phyloP scores from a whole-genome alignment of 2,113 vertebrate species.

The Chauna torquata region DNA sequence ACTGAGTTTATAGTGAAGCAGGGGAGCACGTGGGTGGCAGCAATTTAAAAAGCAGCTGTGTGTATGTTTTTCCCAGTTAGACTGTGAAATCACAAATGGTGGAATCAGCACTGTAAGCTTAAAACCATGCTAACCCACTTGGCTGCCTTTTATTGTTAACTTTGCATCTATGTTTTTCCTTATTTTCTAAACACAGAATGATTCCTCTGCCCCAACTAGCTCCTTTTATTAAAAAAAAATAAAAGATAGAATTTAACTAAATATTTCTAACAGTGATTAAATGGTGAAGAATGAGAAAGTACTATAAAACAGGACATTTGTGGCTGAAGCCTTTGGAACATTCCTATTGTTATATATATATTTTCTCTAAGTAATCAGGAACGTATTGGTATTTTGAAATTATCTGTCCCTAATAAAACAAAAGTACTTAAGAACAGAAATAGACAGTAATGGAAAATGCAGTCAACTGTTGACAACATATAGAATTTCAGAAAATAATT shows the following conservation, averaged over 20 bases:
- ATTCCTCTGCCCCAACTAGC: background rate
- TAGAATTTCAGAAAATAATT: conserved; percentile 92
- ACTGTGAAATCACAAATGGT: conserved; percentile 50
- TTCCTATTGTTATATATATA: conserved; percentile 72
- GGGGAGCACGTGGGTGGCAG: conserved; percentile 36
- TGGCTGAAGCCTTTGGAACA: conserved; percentile 65
- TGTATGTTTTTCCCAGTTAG: conserved; percentile 35
- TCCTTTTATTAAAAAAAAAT: conserved; percentile 21
- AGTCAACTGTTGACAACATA: conserved; percentile 99
- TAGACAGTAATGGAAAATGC: conserved; percentile 97
- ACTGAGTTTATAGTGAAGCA: background rate
- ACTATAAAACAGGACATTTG: conserved; percentile 69
- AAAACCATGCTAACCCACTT: conserved; percentile 22
- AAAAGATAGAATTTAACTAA: conserved; percentile 15
- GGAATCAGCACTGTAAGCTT: conserved; percentile 10
- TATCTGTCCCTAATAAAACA: conserved; percentile 87
- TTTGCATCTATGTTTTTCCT: background rate
- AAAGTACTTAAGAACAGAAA: conserved; percentile 93
- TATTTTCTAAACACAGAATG: background rate
- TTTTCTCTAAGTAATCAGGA: conserved; percentile 81
- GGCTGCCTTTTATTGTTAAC: conserved; percentile 33
- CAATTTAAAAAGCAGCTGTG: conserved; percentile 21
- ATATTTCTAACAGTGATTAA: conserved; percentile 70
- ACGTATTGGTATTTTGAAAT: conserved; percentile 87
- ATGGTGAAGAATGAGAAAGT: conserved; percentile 68